Base-by-base conservation (phyloP, 2,113 vertebrate genomes). In the Rhea pennata region DNA sequence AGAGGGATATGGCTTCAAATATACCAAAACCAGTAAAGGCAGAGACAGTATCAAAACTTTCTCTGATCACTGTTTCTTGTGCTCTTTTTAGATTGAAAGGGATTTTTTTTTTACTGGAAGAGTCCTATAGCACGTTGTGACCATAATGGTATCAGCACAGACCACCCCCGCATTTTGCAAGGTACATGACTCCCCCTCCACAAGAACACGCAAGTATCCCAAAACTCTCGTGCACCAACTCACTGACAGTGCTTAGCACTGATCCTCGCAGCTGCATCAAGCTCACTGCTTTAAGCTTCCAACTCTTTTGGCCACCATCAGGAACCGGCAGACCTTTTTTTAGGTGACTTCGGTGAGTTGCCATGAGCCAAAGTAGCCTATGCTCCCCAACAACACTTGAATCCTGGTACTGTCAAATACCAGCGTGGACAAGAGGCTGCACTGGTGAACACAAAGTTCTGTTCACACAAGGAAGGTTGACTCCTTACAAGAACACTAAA, bases 191-290 rank as follows among this genome's bases (percentile, higher is more conserved):
- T 31, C 13, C 46, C 20, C 24, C 48, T 73, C 36, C 53, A 27
- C n/a, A 51, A 56, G 51, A 29, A 12, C 50, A 11, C 0, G 12
- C 62, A 40, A 0, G 4, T 8, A 6, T 9, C 64, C 31, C 80
- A 36, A 15, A 56, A 26, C 53, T 29, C 56, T 71, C n/a, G 61
- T 40, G 54, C 54, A 64, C 12, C 61, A 54, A 6, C 48, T 44
- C 56, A 42, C 72, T 82, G 36, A 4, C 53, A 48, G 31, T 6
- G 15, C 15, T 22, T 9, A 72, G 20, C 62, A 9, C 64, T 10
- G 51, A 79, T 15, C 46, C 58, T 20, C 16, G n/a, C 29, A 78
- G 50, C 20, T 26, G 26, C 33, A 42, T 3, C 56, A 8, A 71
- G 36, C 23, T 74, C 82, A 5, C 50, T 8, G 1, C 5, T 15